Base-by-base conservation (phyloP, 1,140 invertebrate species). In the Temnothorax nylanderi region DNA sequence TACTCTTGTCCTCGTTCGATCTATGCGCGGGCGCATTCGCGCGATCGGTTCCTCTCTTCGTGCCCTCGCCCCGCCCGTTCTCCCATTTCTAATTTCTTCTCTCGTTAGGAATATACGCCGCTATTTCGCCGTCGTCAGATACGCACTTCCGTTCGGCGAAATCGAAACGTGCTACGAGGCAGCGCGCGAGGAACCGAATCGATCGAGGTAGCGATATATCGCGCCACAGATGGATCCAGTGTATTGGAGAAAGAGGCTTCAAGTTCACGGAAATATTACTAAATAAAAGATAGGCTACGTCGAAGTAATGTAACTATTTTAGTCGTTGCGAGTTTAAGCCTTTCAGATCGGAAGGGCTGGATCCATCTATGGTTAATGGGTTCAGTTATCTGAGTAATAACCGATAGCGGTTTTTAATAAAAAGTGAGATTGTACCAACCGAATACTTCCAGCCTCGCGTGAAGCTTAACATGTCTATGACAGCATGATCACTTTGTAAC, bases 1-100 rank as follows among this genome's bases (percentile, higher is more conserved):
- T 87, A 87, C 67, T 64, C 16, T 54, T 87, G 37, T 86, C 69
- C 75, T 71, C 8, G 62, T 75, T 71, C 6, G 69, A 88, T 86
- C 56, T 64, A 26, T 67, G 41, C 71, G 26, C 49, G 32, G 32
- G 37, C 64, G 54, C 74, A 58, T 77, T 87, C 86, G 54, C 37
- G 47, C 60, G 85, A 87, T 87, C 86, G 60, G 58, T 90, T 69
- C 49, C 51, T 11, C 49, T 32, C 21, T 11, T 10, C 16, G 34
- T 11, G 11, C 49, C 18, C 13, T n/a, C 13, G 26, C 32, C 18
- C 13, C 26, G 69, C 18, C 13, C 21, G 16, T 81, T 71, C 18
- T 37, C 54, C 32, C 54, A 13, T 58, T 47, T 78, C 32, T 58
- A 78, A 85, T 85, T 37, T 75, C 60, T 26, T 41, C 47, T 32